Evolutionary conservation across 2,113 vertebrate species (phyloP).

Genomic region (Rhombomys opimus): DNA sequence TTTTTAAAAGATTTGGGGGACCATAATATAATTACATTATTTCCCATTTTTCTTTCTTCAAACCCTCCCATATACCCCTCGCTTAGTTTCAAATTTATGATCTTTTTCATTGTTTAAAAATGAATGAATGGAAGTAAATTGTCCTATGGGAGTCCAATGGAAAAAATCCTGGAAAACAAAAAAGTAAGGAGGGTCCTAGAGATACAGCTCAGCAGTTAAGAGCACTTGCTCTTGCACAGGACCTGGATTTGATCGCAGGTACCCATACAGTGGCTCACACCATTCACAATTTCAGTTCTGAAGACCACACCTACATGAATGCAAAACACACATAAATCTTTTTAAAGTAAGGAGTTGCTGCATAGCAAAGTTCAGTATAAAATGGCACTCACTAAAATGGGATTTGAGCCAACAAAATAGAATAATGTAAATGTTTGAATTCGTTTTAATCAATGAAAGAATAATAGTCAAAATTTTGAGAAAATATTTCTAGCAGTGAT

Average conservation of each 20-base stretch:
- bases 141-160: not conserved
- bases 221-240: not conserved
- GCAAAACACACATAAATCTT: not conserved
- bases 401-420: not conserved
- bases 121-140: not conserved
- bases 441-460: slow-evolving; percentile 28
- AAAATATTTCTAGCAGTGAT: not conserved
- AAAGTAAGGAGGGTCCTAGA: not conserved
- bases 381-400: not conserved
- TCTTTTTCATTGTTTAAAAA: not conserved
- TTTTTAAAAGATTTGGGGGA: not conserved
- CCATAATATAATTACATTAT: no score
- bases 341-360: not conserved
- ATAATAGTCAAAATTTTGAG: not conserved
- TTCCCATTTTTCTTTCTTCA: not conserved
- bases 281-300: not conserved
- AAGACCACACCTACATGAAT: not conserved
- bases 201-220: not conserved
- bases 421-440: not conserved
- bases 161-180: not conserved
- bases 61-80: not conserved
- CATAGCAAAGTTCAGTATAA: not conserved
- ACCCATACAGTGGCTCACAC: not conserved
- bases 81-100: not conserved
- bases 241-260: not conserved